These are phyloP conservation scores for Wasmannia auropunctata DNA, from an alignment of 1,140 invertebrate genomes.

Conservation along the genomic window DNA sequence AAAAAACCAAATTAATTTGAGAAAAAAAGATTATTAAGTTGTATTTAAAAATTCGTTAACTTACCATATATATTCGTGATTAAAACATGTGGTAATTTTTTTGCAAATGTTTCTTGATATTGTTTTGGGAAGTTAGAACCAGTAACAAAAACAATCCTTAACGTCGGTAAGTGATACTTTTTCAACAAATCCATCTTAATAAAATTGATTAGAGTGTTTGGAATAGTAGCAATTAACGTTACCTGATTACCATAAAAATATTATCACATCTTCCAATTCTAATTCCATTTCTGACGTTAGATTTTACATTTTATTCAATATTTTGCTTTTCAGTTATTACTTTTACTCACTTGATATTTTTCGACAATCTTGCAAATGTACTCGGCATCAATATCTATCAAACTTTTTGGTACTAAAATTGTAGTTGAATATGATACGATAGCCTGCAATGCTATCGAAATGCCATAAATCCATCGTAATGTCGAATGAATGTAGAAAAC, in stretches of 20 bases:
- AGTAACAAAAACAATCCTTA: slow-evolving; percentile 52
- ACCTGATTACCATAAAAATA: slow-evolving; percentile 60
- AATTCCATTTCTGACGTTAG: background rate
- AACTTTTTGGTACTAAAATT: background rate
- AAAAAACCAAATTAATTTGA: background rate
- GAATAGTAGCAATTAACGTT: slow-evolving; percentile 51
- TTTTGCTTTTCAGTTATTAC: background rate
- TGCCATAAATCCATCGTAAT: slow-evolving; percentile 27
- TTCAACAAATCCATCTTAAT: slow-evolving; percentile 43
- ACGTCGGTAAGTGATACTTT: slow-evolving; percentile 44
- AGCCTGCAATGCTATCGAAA: background rate
- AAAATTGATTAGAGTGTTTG: slow-evolving; percentile 46
- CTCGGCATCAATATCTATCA: too few relatives aligned
- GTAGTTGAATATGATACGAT: background rate
- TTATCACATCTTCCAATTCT: background rate
- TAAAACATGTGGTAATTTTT: background rate
- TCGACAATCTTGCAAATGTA: slow-evolving; percentile 12
- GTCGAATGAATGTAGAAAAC: background rate
- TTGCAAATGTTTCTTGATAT: background rate
- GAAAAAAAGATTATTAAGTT: background rate
- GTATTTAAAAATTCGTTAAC: background rate
- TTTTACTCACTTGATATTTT: slow-evolving; percentile 30
- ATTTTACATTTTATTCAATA: background rate
- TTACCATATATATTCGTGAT: slow-evolving; percentile 5
- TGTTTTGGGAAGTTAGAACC: slow-evolving; percentile 58